These are phyloP conservation scores for Macrostomum lignano DNA, from an alignment of 1,140 invertebrate genomes.

Conservation along the genomic window DNA sequence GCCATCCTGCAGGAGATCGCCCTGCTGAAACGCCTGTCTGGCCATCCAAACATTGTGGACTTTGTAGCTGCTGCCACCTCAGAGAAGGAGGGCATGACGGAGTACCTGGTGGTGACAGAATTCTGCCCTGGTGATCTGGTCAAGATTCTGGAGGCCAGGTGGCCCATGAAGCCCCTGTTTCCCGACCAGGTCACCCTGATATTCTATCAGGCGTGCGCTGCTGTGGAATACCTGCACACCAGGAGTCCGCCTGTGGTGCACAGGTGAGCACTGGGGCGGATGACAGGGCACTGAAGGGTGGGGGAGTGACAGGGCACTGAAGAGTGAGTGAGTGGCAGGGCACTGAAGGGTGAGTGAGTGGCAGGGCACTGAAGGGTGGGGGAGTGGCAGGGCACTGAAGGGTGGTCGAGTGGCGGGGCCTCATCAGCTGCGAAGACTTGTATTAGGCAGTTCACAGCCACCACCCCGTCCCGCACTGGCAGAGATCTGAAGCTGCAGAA, in stretches of 20 bases:
- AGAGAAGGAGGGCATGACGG: slow-evolving; percentile 27
- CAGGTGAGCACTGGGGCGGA: slow-evolving; percentile 50
- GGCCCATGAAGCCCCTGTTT: neutral
- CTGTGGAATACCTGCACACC: slow-evolving; percentile 62
- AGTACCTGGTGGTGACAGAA: slow-evolving; percentile 32
- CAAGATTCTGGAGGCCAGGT: neutral
- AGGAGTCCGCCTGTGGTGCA: slow-evolving; percentile 62
- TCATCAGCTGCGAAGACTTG: neutral
- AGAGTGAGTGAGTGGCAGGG: neutral
- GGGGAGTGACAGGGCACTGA: slow-evolving; percentile 38
- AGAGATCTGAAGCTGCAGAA: slow-evolving; percentile 35
- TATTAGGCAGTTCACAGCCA: neutral
- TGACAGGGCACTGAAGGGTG: neutral
- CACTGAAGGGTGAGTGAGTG: neutral
- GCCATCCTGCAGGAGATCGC: slow-evolving; percentile 30
- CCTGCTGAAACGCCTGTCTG: slow-evolving; percentile 32
- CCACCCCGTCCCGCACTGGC: neutral
- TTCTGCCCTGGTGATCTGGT: slow-evolving; percentile 28
- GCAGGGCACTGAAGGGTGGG: neutral
- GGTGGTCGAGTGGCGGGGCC: neutral
- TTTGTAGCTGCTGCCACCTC: slow-evolving; percentile 30
- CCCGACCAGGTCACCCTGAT: slow-evolving; percentile 39
- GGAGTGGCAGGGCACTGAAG: neutral
- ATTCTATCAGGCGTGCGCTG: slow-evolving; percentile 61
- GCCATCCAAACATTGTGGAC: slow-evolving; percentile 32